A percentile compares a stretch with the other conserved stretches of the same genome.
Conservation (phyloP, 2,888 invertebrate genomes). For the Protodeltote pygarga region DNA sequence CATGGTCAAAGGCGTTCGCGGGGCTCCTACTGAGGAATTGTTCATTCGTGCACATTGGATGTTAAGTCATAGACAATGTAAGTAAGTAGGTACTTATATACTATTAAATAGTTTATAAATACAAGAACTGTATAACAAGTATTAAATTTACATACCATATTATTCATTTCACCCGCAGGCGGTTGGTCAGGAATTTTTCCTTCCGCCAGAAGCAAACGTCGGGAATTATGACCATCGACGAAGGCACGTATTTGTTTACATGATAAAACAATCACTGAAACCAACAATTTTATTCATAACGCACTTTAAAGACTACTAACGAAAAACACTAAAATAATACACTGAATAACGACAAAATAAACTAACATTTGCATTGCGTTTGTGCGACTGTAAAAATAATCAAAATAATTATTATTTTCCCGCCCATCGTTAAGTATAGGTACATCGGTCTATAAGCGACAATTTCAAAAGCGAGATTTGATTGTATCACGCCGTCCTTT, state of each 20-base stretch:
- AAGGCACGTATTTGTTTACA: conserved; percentile 52
- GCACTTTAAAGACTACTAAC: background rate
- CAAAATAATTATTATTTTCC: conserved; percentile 58
- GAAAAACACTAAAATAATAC: conserved; percentile 2
- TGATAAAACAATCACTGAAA: conserved; percentile 54
- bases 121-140: too few species aligned
- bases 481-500: conserved; percentile 39
- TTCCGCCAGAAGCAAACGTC: conserved; percentile 50
- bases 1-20: too few species aligned
- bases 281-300: conserved; percentile 5
- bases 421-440: conserved; percentile 58
- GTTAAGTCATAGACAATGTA: too few species aligned
- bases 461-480: conserved; percentile 36
- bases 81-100: too few species aligned
- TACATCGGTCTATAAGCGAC: conserved; percentile 23
- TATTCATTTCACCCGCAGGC: conserved; percentile 58
- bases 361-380: conserved; percentile 59
- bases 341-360: conserved; percentile 8
- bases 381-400: conserved; percentile 47
- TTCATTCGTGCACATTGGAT: too few species aligned
- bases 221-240: conserved; percentile 60
- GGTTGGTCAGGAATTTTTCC: conserved; percentile 58
- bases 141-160: conserved; percentile 45
- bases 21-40: too few species aligned
- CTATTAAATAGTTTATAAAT: too few species aligned